Evolutionary conservation across 1,140 invertebrate genomes (phyloP).

Genomic region (Neoseiulus cucumeris): DNA sequence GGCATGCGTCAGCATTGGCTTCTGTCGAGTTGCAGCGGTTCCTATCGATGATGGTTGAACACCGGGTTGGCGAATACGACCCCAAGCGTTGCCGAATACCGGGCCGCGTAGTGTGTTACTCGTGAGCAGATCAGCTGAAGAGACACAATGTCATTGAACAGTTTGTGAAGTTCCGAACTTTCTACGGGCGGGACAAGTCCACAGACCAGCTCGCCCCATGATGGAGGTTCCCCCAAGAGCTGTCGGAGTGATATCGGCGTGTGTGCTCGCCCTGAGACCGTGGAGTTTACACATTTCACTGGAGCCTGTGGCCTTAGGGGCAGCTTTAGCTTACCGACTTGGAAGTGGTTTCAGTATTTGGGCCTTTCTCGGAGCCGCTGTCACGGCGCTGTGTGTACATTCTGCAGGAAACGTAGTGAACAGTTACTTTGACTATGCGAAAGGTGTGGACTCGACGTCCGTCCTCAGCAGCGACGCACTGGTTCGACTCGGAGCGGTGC

Average conservation of each 20-base stretch:
- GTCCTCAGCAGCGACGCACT: conserved; percentile 49
- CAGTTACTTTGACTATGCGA: conserved; percentile 81
- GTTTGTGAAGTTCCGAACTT: too few species aligned
- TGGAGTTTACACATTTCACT: conserved; percentile 81
- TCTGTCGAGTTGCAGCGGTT: too few species aligned
- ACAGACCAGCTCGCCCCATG: too few species aligned
- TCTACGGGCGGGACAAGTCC: too few species aligned
- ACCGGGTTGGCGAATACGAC: too few species aligned
- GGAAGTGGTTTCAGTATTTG: conserved; percentile 49
- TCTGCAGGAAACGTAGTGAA: conserved; percentile 92
- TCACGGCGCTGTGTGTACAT: conserved; percentile 72
- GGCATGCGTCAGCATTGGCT: too few species aligned
- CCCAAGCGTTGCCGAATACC: too few species aligned
- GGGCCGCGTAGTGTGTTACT: too few species aligned
- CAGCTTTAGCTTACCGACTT: conserved; percentile 58
- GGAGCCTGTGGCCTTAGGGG: conserved; percentile 66
- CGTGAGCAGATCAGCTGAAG: too few species aligned
- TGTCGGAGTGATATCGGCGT: conserved; percentile 41
- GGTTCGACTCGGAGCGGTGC: conserved; percentile 58
- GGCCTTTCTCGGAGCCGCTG: conserved; percentile 53
- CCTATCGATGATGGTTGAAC: too few species aligned
- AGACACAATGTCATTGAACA: too few species aligned
- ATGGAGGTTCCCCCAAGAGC: not conserved
- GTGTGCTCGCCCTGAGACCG: conserved; percentile 61
- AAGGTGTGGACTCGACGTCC: not conserved